Percentiles rank a stretch among this genome's conserved stretches.
phyloP scores from a whole-genome alignment of 92 coral and sea anemone species.

The Epizoanthus rinbou region DNA sequence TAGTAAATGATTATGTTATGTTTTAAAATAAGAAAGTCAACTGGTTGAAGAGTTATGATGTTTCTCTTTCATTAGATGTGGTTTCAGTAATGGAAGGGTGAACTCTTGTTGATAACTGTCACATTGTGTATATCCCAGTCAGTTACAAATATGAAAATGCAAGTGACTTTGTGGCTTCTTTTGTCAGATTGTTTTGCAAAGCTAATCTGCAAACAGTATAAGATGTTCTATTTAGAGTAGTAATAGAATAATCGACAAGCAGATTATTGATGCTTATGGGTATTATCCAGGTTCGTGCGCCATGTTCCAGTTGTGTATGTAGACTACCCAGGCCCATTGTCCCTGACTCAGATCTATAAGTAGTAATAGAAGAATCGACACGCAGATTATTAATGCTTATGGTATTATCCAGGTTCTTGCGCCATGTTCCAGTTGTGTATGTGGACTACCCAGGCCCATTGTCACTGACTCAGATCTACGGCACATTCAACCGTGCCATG shows the following conservation, averaged over 20 bases:
- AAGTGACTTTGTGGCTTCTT: neutral
- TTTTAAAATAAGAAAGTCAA: too few species aligned
- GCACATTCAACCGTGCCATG: slow-evolving; percentile 99
- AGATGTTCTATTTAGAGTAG: neutral
- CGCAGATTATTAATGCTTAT: neutral
- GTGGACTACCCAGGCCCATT: slow-evolving; percentile 97
- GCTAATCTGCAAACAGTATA: neutral
- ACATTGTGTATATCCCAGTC: too few species aligned
- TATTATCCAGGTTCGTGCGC: slow-evolving; percentile 81
- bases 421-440: slow-evolving; percentile 95
- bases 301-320: slow-evolving; percentile 96
- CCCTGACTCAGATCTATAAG: slow-evolving; percentile 90
- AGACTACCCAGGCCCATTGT: slow-evolving; percentile 96
- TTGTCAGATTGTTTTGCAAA: too few species aligned
- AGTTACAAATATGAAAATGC: too few species aligned
- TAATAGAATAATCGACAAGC: too few species aligned
- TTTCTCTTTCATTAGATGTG: too few species aligned
- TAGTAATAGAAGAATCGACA: neutral
- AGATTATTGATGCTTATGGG: neutral
- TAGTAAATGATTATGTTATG: too few species aligned
- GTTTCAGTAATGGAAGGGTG: too few species aligned
- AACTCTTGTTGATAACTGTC: too few species aligned
- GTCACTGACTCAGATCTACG: slow-evolving; percentile 96
- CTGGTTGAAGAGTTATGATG: too few species aligned
- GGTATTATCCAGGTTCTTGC: slow-evolving; percentile 74